These are phyloP conservation scores for Sardinella longiceps DNA, from an alignment of 2,797 vertebrate genomes.

Conservation along the genomic window DNA sequence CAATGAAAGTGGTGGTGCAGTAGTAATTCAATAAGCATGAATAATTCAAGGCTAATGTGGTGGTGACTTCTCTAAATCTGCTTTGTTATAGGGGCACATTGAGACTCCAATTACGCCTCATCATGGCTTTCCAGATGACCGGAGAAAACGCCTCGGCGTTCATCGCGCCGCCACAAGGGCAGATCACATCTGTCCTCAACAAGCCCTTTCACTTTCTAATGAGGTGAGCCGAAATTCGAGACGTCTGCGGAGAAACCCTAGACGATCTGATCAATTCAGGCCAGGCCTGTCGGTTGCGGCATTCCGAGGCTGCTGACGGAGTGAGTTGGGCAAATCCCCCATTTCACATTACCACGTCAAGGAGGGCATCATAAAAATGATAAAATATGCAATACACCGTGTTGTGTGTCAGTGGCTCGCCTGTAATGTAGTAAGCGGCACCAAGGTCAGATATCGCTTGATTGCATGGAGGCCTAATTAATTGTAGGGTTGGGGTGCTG, in stretches of 20 bases:
- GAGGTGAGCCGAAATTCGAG: conserved; percentile 69
- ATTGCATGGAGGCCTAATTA: conserved; percentile 11
- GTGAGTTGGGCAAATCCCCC: background rate
- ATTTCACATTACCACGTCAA: background rate
- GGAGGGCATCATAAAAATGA: conserved; percentile 1
- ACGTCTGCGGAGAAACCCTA: conserved; percentile 70
- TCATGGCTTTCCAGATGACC: conserved; percentile 11
- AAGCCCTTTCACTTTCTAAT: conserved; percentile 61
- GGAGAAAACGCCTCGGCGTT: background rate
- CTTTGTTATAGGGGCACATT: background rate
- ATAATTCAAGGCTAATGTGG: conserved; percentile 20
- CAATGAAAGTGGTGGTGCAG: background rate
- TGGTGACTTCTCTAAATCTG: background rate
- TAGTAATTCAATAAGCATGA: conserved; percentile 5
- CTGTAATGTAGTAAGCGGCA: conserved; percentile 4
- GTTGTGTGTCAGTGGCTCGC: background rate
- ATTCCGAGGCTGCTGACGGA: background rate
- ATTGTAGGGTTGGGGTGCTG: background rate
- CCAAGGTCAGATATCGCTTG: conserved; percentile 21
- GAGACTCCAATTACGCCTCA: background rate
- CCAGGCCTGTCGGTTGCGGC: background rate
- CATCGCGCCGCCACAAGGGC: background rate
- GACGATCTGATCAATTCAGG: conserved; percentile 68
- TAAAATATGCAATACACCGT: conserved; percentile 20
- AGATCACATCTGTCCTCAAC: conserved; percentile 40